Conservation (phyloP, 2,888 invertebrate genomes). For the Diloba caeruleocephala region DNA sequence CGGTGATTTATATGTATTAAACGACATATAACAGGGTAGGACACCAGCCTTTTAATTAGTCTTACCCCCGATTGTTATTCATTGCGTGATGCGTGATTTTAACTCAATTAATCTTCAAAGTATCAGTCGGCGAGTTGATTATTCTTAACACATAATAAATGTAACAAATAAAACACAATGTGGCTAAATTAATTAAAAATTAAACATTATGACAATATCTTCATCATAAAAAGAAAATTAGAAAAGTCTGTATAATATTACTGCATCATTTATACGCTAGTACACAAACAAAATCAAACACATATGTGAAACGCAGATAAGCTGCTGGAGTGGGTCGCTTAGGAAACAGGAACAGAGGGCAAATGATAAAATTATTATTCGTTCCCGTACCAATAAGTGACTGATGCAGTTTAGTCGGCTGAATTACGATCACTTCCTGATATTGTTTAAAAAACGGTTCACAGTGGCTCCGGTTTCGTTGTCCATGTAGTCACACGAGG, state of each 20-base stretch:
- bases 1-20: slow-evolving; percentile 22
- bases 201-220: slow-evolving; percentile 20
- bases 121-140: slow-evolving; percentile 35
- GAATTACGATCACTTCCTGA: slow-evolving; percentile 72
- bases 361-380: slow-evolving; percentile 51
- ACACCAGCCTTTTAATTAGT: slow-evolving; percentile 36
- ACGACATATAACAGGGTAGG: slow-evolving; percentile 10
- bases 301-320: slow-evolving; percentile 46
- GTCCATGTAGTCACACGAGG: slow-evolving; percentile 43
- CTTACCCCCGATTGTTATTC: slow-evolving; percentile 36
- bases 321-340: slow-evolving; percentile 38
- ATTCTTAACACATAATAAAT: slow-evolving; percentile 37
- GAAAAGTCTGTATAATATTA: slow-evolving; percentile 6
- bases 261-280: slow-evolving; percentile 14
- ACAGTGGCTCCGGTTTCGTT: slow-evolving; percentile 60
- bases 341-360: slow-evolving; percentile 49
- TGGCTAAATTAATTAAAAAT: slow-evolving; percentile 18
- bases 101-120: slow-evolving; percentile 42
- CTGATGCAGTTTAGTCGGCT: slow-evolving; percentile 61
- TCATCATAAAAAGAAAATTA: slow-evolving; percentile 12
- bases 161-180: slow-evolving; percentile 20
- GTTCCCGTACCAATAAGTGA: slow-evolving; percentile 56
- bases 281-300: slow-evolving; percentile 8
- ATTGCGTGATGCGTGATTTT: slow-evolving; percentile 35
- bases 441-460: slow-evolving; percentile 70